These are phyloP conservation scores for Gopherus flavomarginatus DNA, from an alignment of 2,113 vertebrate species.

Conservation along the genomic window DNA sequence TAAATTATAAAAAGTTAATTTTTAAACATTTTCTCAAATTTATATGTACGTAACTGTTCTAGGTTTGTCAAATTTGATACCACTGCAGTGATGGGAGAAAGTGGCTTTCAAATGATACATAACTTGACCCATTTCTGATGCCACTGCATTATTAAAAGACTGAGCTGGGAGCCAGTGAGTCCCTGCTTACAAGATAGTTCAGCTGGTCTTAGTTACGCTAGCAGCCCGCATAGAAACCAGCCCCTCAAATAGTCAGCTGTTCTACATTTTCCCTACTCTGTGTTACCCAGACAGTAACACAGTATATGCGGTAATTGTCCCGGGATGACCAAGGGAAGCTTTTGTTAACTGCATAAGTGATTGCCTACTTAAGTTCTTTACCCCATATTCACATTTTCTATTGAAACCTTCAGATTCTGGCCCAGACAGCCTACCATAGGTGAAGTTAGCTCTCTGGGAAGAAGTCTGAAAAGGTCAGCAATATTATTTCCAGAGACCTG, in stretches of 20 bases:
- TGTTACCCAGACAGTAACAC: background rate
- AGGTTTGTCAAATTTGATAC: background rate
- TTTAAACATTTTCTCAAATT: background rate
- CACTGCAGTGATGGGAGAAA: background rate
- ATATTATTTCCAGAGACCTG: background rate
- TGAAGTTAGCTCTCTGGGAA: background rate
- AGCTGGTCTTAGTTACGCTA: background rate
- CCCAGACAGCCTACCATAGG: background rate
- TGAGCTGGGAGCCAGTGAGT: too few species aligned
- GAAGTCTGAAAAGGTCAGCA: background rate
- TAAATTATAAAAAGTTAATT: background rate
- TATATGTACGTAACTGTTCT: background rate
- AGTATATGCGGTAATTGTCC: background rate
- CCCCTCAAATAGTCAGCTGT: background rate
- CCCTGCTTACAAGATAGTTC: background rate
- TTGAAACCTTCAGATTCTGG: background rate
- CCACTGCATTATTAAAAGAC: too few species aligned
- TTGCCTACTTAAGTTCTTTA: background rate
- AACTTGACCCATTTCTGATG: background rate
- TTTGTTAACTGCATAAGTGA: background rate
- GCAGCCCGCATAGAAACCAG: background rate
- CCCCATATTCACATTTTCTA: background rate
- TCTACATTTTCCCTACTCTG: too few species aligned
- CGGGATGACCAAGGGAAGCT: background rate
- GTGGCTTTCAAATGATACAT: background rate